phyloP scores from a whole-genome alignment of 2,888 invertebrate species.

The Heliothis peltigera region DNA sequence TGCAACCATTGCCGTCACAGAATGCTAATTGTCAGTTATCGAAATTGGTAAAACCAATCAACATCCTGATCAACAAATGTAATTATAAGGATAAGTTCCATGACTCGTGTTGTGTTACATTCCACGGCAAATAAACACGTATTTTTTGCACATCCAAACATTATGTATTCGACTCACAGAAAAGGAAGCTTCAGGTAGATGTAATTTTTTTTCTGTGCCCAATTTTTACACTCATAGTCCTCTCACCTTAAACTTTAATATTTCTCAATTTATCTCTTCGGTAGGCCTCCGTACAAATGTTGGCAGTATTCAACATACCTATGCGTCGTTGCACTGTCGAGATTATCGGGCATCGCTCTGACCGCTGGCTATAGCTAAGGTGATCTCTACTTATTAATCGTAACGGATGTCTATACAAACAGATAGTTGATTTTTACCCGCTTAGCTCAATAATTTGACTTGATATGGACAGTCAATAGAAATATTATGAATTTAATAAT shows the following conservation, averaged over 20 bases:
- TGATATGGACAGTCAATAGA: slow-evolving; percentile 36
- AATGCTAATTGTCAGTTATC: slow-evolving; percentile 63
- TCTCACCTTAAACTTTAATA: slow-evolving; percentile 15
- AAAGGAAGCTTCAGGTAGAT: slow-evolving; percentile 16
- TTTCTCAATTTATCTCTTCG: slow-evolving; percentile 8
- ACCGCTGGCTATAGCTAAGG: slow-evolving; percentile 71
- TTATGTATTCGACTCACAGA: slow-evolving; percentile 6
- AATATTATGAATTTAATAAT: slow-evolving; percentile 9
- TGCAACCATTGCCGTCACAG: slow-evolving; percentile 44
- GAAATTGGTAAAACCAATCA: slow-evolving; percentile 60
- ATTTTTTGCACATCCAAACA: slow-evolving; percentile 13
- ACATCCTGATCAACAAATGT: slow-evolving; percentile 40
- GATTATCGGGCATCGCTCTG: slow-evolving; percentile 69
- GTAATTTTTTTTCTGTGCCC: slow-evolving; percentile 8
- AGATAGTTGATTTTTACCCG: slow-evolving; percentile 72
- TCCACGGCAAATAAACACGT: slow-evolving; percentile 7
- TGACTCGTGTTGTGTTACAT: slow-evolving; percentile 28
- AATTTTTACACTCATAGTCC: slow-evolving; percentile 24
- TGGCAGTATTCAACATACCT: neutral
- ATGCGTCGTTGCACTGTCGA: slow-evolving; percentile 9
- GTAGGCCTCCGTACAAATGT: neutral
- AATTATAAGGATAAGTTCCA: slow-evolving; percentile 49
- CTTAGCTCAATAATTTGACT: slow-evolving; percentile 65
- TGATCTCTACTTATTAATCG: slow-evolving; percentile 70
- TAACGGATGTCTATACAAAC: slow-evolving; percentile 77